Evolutionary conservation across 2,888 invertebrate species (phyloP).

Genomic region (Nymphalis polychloros): DNA sequence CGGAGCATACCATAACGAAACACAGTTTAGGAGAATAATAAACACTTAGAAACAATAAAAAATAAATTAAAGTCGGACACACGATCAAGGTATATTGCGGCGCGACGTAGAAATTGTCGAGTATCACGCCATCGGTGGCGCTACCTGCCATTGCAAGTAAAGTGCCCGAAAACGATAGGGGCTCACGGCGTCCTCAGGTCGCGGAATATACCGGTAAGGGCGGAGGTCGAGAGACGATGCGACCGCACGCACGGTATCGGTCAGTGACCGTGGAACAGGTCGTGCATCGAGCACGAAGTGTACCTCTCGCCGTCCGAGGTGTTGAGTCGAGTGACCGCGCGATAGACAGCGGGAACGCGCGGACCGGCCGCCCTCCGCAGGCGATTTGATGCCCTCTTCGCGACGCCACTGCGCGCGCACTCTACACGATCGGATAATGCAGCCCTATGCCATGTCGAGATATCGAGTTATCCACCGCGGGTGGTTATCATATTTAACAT

Average conservation of each 20-base stretch:
- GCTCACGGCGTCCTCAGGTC: slow-evolving; percentile 38
- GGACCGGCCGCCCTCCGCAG: slow-evolving; percentile 75
- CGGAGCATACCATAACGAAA: slow-evolving; percentile 58
- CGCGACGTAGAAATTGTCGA: slow-evolving; percentile 64
- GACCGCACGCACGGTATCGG: slow-evolving; percentile 57
- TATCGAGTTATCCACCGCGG: slow-evolving; percentile 74
- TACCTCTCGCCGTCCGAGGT: slow-evolving; percentile 65
- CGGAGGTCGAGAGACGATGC: slow-evolving; percentile 45
- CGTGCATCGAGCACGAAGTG: slow-evolving; percentile 53
- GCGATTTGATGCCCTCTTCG: slow-evolving; percentile 78
- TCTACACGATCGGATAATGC: slow-evolving; percentile 69
- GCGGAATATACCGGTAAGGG: slow-evolving; percentile 49
- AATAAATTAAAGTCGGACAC: slow-evolving; percentile 73
- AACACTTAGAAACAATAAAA: slow-evolving; percentile 76
- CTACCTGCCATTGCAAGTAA: slow-evolving; percentile 56
- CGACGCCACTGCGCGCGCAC: slow-evolving; percentile 78
- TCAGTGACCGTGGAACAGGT: slow-evolving; percentile 68
- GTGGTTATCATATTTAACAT: slow-evolving; percentile 65
- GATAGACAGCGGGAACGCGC: slow-evolving; percentile 59
- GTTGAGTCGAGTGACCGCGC: slow-evolving; percentile 60
- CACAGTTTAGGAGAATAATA: slow-evolving; percentile 74
- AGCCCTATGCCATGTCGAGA: slow-evolving; percentile 75
- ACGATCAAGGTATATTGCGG: slow-evolving; percentile 58
- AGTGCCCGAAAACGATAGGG: slow-evolving; percentile 33
- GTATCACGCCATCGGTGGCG: slow-evolving; percentile 68